Conservation (phyloP, 2,113 vertebrate species). For the Hystrix cristata region DNA sequence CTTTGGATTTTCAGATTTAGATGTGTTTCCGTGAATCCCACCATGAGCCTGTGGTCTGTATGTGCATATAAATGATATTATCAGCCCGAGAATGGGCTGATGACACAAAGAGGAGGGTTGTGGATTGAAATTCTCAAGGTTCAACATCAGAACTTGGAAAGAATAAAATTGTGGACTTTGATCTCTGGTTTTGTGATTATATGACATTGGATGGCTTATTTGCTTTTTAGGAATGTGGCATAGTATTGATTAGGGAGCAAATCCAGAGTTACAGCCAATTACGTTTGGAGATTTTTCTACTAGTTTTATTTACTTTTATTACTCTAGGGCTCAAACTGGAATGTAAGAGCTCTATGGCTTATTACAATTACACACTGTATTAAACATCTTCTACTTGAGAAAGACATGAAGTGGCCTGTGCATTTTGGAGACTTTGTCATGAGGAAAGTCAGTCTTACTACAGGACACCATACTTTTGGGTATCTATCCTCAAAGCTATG, state of each 20-base stretch:
- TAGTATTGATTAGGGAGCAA: slow-evolving; percentile 30
- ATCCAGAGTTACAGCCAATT: slow-evolving; percentile 21
- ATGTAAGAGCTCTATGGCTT: slow-evolving; percentile 58
- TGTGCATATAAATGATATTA: background rate
- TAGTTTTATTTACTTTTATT: slow-evolving; percentile 50
- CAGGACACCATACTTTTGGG: background rate
- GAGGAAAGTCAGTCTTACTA: background rate
- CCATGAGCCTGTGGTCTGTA: background rate
- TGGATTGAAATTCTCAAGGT: background rate
- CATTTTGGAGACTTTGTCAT: background rate
- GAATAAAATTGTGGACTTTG: slow-evolving; percentile 11
- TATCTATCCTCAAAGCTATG: background rate
- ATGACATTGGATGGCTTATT: slow-evolving; percentile 29
- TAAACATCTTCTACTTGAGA: slow-evolving; percentile 50
- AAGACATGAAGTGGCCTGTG: background rate
- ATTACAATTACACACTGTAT: background rate
- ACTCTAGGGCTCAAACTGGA: background rate
- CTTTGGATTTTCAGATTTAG: slow-evolving; percentile 44
- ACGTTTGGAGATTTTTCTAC: slow-evolving; percentile 30
- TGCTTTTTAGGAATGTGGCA: slow-evolving; percentile 14
- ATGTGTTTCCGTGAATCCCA: slow-evolving; percentile 44
- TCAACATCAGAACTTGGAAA: slow-evolving; percentile 41
- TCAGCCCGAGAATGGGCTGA: background rate
- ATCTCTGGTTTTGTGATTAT: background rate
- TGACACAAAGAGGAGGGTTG: background rate